These are phyloP conservation scores for Micromys minutus DNA, from an alignment of 2,113 vertebrate species.

Conservation along the genomic window DNA sequence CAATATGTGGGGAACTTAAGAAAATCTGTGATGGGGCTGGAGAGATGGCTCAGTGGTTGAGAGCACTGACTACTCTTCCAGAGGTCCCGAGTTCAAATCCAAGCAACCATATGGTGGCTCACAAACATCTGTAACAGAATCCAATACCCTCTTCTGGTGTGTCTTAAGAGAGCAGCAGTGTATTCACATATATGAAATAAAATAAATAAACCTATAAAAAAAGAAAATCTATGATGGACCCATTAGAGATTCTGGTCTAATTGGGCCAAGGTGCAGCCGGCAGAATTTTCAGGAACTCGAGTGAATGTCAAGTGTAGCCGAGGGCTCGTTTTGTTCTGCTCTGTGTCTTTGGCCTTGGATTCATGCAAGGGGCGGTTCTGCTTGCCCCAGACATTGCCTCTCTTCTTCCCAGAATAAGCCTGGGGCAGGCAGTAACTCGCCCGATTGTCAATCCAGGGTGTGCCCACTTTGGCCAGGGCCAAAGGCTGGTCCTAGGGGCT, in stretches of 20 bases:
- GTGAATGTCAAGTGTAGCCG: not conserved
- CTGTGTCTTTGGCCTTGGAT: not conserved
- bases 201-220: too few species aligned
- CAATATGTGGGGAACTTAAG: not conserved
- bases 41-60: too few species aligned
- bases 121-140: too few species aligned
- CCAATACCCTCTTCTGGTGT: too few species aligned
- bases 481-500: not conserved
- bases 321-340: not conserved
- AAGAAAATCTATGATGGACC: too few species aligned
- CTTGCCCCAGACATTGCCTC: not conserved
- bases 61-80: too few species aligned
- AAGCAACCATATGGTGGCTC: too few species aligned
- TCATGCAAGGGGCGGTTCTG: not conserved
- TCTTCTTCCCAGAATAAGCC: accelerated
- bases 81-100: too few species aligned
- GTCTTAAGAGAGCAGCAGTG: too few species aligned
- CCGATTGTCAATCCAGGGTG: conserved; percentile 53
- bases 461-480: conserved; percentile 40
- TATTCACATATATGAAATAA: too few species aligned
- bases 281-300: not conserved
- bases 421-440: not conserved
- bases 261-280: not conserved
- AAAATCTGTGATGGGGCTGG: too few species aligned
- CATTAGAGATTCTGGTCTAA: not conserved